These are phyloP conservation scores for Crematogaster levior DNA, from an alignment of 2,888 invertebrate genomes.

Conservation along the genomic window DNA sequence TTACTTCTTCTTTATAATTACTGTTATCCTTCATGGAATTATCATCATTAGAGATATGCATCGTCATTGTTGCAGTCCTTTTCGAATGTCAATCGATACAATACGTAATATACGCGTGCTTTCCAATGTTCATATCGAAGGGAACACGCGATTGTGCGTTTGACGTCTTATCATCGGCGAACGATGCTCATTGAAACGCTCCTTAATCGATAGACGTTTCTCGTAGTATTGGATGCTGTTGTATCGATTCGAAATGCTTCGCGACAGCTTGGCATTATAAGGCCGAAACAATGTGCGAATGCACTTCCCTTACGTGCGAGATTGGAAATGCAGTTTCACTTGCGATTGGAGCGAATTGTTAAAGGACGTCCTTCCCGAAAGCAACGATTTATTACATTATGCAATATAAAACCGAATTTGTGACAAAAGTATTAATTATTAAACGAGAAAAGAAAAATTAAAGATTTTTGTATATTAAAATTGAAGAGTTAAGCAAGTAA, in stretches of 20 bases:
- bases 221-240: neutral
- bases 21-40: too few relatives aligned
- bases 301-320: constrained; percentile 1
- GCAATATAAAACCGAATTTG: neutral
- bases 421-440: neutral
- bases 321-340: constrained; percentile 21
- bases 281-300: constrained; percentile 41
- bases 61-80: constrained; percentile 19
- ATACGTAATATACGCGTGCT: constrained; percentile 1
- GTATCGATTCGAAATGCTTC: constrained; percentile 26
- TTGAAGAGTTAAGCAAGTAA: neutral
- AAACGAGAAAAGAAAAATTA: neutral
- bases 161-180: constrained; percentile 44
- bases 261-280: constrained; percentile 25
- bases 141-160: constrained; percentile 23
- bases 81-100: constrained; percentile 37
- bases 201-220: constrained; percentile 66
- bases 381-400: neutral
- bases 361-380: constrained; percentile 1
- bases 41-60: neutral
- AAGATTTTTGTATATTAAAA: neutral
- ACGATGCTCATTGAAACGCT: constrained; percentile 53
- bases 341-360: constrained; percentile 11
- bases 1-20: too few relatives aligned
- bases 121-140: constrained; percentile 11